These are phyloP conservation scores for Poecilia wingei DNA, from an alignment of 2,797 vertebrate species.

Conservation along the genomic window DNA sequence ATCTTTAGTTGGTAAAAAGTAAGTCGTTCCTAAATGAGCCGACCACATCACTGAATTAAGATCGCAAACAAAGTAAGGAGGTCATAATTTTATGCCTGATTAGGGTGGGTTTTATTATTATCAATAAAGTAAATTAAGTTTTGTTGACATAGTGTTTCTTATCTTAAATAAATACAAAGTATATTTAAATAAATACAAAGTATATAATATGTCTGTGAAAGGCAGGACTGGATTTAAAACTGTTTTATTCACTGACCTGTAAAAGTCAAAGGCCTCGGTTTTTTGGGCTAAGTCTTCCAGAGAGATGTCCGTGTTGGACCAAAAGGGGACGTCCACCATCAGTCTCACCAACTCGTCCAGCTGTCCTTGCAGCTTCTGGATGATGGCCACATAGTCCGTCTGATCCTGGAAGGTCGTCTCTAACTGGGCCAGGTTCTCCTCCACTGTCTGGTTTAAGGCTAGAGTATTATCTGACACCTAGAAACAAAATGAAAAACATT, in stretches of 20 bases:
- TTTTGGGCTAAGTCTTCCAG: slow-evolving; percentile 88
- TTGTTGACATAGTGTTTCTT: not conserved
- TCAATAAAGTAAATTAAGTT: not conserved
- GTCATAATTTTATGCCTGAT: not conserved
- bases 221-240: not conserved
- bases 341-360: slow-evolving; percentile 87
- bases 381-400: slow-evolving; percentile 85
- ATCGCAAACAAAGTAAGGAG: not conserved
- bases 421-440: slow-evolving; percentile 85
- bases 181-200: not conserved
- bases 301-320: slow-evolving; percentile 87
- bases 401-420: slow-evolving; percentile 86
- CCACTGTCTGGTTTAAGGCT: slow-evolving; percentile 90
- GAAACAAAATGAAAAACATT: not conserved
- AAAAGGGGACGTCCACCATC: slow-evolving; percentile 89
- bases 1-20: not conserved
- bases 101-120: not conserved
- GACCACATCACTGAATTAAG: not conserved
- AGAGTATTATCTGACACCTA: slow-evolving; percentile 87
- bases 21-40: not conserved
- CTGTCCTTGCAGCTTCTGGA: slow-evolving; percentile 90
- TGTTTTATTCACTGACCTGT: slow-evolving; percentile 81
- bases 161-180: not conserved
- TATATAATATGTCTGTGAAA: not conserved
- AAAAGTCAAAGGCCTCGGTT: slow-evolving; percentile 92